phyloP scores from a whole-genome alignment of 2,113 vertebrate species.

The zebrafish (Danio rerio) region DNA sequence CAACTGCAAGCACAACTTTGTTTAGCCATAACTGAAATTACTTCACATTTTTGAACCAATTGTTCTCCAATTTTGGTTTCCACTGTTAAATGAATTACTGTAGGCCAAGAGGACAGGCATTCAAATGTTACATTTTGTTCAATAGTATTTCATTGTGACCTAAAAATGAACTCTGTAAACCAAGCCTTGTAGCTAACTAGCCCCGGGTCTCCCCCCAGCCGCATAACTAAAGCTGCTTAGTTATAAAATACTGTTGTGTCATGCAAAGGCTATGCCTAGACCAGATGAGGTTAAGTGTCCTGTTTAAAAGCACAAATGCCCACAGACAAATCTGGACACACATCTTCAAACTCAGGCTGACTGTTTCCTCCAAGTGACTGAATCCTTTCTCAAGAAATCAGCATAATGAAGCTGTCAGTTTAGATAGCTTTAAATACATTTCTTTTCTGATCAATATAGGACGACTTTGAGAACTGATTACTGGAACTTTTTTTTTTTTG shows the following conservation, averaged over 20 bases:
- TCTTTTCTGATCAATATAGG: neutral
- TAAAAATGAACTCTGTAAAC: neutral
- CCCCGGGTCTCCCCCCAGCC: neutral
- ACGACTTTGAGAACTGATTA: slow-evolving; percentile 11
- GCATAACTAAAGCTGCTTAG: neutral
- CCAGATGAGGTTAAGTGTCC: slow-evolving; percentile 19
- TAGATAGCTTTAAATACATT: neutral
- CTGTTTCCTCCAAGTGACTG: neutral
- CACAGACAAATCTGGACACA: slow-evolving; percentile 3
- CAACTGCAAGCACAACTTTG: too few species aligned
- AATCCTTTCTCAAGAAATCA: slow-evolving; percentile 16
- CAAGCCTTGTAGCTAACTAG: neutral
- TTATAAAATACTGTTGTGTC: neutral
- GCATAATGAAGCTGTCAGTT: slow-evolving; percentile 21
- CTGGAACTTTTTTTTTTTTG: neutral
- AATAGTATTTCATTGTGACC: neutral
- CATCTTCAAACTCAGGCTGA: slow-evolving; percentile 22
- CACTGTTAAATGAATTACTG: neutral
- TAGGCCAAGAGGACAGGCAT: neutral
- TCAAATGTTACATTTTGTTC: neutral
- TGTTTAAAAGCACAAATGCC: slow-evolving; percentile 18
- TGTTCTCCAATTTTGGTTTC: too few species aligned
- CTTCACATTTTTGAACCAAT: too few species aligned
- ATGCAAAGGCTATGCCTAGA: slow-evolving; percentile 5
- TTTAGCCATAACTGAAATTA: too few species aligned